phyloP scores from a whole-genome alignment of 2,888 invertebrate genomes.

The Eretmocerus hayati region DNA sequence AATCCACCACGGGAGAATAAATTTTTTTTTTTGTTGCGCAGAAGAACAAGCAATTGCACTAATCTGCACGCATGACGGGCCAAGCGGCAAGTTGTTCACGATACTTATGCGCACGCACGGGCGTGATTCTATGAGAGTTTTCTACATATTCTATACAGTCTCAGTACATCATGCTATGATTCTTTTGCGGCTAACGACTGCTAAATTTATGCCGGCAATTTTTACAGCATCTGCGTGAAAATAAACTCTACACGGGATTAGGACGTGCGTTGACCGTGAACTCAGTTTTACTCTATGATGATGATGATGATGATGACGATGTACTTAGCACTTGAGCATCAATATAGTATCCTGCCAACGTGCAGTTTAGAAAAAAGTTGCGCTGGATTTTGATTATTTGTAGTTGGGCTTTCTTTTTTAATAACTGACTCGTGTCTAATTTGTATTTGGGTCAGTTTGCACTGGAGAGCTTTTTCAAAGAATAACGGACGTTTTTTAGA shows the following conservation, averaged over 20 bases:
- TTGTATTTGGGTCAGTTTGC: too few relatives aligned
- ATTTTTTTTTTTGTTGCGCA: too few relatives aligned
- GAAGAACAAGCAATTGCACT: too few relatives aligned
- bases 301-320: too few relatives aligned
- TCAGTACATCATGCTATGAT: constrained; percentile 22
- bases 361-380: not conserved
- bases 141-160: constrained; percentile 43
- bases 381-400: too few relatives aligned
- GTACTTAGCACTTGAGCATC: not conserved
- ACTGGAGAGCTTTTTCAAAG: too few relatives aligned
- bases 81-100: constrained; percentile 31
- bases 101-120: constrained; percentile 23
- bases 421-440: too few relatives aligned
- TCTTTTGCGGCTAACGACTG: too few relatives aligned
- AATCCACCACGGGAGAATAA: too few relatives aligned
- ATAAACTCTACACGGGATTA: constrained; percentile 1
- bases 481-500: too few relatives aligned
- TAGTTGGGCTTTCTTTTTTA: too few relatives aligned
- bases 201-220: constrained; percentile 23
- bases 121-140: constrained; percentile 28
- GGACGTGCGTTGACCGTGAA: constrained; percentile 8
- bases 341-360: not conserved
- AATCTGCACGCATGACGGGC: constrained; percentile 34
- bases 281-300: too few relatives aligned
- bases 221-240: constrained; percentile 10